Conservation (phyloP, 2,113 vertebrate genomes). For the Pseudorasbora parva region DNA sequence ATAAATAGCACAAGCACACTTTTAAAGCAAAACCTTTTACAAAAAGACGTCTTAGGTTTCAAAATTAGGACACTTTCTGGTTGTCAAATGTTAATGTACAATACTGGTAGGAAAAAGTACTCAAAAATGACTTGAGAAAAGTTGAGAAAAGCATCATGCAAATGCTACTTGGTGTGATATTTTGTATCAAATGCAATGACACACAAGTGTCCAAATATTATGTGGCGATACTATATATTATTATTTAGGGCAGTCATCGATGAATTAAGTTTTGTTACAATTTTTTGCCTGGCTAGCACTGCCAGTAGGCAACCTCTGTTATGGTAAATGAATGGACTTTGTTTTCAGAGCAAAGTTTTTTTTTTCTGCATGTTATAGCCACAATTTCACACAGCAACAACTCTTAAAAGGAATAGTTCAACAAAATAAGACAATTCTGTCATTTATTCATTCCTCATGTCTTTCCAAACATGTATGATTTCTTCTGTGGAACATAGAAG, state of each 20-base stretch:
- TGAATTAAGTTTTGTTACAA: constrained; percentile 24
- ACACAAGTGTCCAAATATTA: constrained; percentile 19
- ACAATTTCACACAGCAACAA: not conserved
- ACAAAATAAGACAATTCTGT: not conserved
- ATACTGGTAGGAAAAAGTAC: not conserved
- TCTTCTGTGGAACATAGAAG: not conserved
- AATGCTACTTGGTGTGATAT: constrained; percentile 1
- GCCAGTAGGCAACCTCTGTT: not conserved
- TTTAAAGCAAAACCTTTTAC: not conserved
- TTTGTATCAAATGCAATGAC: constrained; percentile 1
- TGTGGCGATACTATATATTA: not conserved
- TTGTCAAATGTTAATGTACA: constrained; percentile 2
- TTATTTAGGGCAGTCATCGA: not conserved
- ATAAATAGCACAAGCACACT: constrained; percentile 13
- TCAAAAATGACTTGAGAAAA: not conserved
- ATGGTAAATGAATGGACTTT: not conserved
- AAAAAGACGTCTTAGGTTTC: not conserved
- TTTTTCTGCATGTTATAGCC: not conserved
- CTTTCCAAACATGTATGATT: not conserved
- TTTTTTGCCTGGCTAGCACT: constrained; percentile 8
- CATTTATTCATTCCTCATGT: not conserved
- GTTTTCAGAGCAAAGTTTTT: not conserved
- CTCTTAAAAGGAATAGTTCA: not conserved
- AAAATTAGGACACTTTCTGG: constrained; percentile 14
- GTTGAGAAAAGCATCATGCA: not conserved